Base-by-base conservation (phyloP, 2,797 vertebrate genomes). In the Clamator glandarius region DNA sequence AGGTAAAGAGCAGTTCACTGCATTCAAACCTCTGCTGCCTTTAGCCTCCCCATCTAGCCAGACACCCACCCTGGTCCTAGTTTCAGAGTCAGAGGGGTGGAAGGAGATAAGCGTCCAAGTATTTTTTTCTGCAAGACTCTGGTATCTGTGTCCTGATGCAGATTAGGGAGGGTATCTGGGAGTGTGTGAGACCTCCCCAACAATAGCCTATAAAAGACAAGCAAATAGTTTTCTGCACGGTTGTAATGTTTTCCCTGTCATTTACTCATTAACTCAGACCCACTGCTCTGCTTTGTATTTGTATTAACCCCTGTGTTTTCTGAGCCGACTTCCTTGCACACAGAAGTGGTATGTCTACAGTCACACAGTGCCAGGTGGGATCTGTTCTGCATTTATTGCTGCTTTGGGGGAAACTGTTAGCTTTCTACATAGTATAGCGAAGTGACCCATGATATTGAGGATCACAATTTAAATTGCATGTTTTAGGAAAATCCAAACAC, bases 1-100 rank as follows among this genome's bases (percentile, higher is more conserved):
- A 52, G 62, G 36, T 21, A 36, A 42, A 41, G 20, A 68, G 33
- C 73, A 68, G 36, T 12, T 88, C 15, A 21, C 17, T 29, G 18
- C 19, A 1, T 57, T 31, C 44, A 58, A 54, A 57, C 19, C 1
- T 0, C 0, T 1, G 46, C 67, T 41, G 19, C 29, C 44, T 46
- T 61, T 19, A 57, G 17, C 48, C 16, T 58, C 48, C 35, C 28
- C 0, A 0, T 48, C 29, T 29, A 5, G 3, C 2, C 0, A 2
- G 74, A 39, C 39, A 11, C 7, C 9, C 2, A 5, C 18, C 2
- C 24, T 14, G 11, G 52, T 24, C 28, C 23, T 42, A 8, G 12
- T 41, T 87, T 85, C 44, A 59, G 70, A 64, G 35, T 11, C 9
- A 3, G 42, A 69, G 29, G 9, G 2, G 2, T 6, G 4, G 55